A percentile compares a stretch with the other conserved stretches of the same genome.
phyloP scores from a whole-genome alignment of 2,113 vertebrate species.

The Marmota flaviventris region DNA sequence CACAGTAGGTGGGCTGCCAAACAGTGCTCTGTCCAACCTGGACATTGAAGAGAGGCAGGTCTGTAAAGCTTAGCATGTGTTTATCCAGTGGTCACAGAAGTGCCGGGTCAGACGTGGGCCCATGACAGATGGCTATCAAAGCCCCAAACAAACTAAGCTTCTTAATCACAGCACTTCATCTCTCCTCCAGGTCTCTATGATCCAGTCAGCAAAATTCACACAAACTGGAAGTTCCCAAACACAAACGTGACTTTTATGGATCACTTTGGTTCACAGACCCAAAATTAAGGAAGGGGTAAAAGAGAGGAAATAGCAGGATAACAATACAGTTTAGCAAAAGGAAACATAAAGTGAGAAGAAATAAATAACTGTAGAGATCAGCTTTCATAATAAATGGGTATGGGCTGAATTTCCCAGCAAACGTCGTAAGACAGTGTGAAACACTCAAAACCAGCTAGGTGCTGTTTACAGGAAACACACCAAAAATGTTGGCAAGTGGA shows the following conservation, averaged over 20 bases:
- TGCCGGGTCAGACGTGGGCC: no score
- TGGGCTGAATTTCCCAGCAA: neutral
- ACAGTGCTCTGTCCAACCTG: neutral
- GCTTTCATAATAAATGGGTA: neutral
- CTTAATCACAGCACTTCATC: neutral
- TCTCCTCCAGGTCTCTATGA: neutral
- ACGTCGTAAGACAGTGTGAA: neutral
- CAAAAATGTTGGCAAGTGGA: neutral
- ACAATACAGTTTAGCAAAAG: neutral
- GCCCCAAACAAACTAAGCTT: neutral
- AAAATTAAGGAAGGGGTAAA: neutral
- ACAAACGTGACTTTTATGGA: neutral
- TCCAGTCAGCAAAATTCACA: neutral
- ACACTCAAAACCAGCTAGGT: neutral
- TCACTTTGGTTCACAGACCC: neutral
- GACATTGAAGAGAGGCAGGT: neutral
- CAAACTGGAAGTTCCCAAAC: neutral
- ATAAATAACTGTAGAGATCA: neutral
- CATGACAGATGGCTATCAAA: neutral
- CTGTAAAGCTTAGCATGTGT: neutral
- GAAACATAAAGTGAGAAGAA: neutral
- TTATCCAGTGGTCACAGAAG: neutral
- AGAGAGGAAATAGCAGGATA: neutral
- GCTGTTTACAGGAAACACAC: neutral
- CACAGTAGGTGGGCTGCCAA: neutral